Conservation (phyloP, 2,113 vertebrate species). For the Macrotis lagotis region DNA sequence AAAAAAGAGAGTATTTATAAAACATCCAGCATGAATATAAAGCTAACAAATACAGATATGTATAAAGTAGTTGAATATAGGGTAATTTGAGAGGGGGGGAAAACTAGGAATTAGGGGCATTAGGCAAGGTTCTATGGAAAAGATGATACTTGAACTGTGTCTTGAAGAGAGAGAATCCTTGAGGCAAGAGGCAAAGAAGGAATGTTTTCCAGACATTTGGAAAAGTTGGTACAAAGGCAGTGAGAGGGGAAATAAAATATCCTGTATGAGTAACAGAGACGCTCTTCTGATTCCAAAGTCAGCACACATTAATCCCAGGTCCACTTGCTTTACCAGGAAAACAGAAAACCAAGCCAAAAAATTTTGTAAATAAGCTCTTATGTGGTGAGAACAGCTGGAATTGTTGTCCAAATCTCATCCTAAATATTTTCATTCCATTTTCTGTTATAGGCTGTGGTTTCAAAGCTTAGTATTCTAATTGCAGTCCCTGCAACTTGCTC, state of each 20-base stretch:
- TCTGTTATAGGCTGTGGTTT: not conserved
- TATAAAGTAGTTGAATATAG: not conserved
- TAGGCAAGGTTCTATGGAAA: not conserved
- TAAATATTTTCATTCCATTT: conserved; percentile 9
- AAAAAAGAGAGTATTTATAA: not conserved
- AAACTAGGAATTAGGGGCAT: not conserved
- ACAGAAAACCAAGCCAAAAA: not conserved
- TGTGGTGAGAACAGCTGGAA: not conserved
- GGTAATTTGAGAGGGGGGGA: not conserved
- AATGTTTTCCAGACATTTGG: not conserved
- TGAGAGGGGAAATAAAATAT: not conserved
- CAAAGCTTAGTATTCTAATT: not conserved
- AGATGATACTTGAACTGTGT: not conserved
- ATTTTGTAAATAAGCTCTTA: not conserved
- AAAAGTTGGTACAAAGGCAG: not conserved
- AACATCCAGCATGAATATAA: not conserved
- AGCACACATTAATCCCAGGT: not conserved
- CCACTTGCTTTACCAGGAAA: not conserved
- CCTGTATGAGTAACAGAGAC: not conserved
- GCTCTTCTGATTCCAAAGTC: not conserved
- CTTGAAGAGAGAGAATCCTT: not conserved
- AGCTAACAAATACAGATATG: not conserved
- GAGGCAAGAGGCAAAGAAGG: not conserved
- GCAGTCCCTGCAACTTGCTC: not conserved
- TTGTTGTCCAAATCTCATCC: conserved; percentile 5